Conservation (phyloP, 2,888 invertebrate species). For the Sialis fuliginosa region DNA sequence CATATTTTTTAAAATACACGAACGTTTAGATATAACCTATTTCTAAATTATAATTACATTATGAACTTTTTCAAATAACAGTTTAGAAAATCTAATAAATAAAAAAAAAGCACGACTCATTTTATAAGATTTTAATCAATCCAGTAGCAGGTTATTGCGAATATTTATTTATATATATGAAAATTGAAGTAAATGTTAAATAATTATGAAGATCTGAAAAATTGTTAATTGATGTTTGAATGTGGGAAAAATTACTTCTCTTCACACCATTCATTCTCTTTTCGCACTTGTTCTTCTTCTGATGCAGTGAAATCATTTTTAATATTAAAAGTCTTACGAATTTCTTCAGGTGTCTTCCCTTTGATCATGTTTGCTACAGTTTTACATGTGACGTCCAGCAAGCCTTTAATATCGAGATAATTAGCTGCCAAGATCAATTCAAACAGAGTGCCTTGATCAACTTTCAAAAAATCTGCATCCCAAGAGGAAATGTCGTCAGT, state of each 20-base stretch:
- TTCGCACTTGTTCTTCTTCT: conserved; percentile 96
- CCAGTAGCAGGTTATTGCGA: no score
- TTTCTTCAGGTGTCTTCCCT: conserved; percentile 94
- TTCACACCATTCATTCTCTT: conserved; percentile 90
- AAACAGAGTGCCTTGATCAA: conserved; percentile 91
- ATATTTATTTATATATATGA: no score
- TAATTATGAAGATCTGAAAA: no score
- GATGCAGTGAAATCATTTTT: conserved; percentile 91
- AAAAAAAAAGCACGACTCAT: no score
- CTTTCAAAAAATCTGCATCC: conserved; percentile 98
- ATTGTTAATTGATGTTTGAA: background rate
- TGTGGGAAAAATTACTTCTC: conserved; percentile 41
- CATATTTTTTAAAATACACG: no score
- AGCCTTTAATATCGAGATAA: conserved; percentile 87
- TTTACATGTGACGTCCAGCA: conserved; percentile 95
- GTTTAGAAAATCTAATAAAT: no score
- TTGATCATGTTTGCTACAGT: conserved; percentile 98
- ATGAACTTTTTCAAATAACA: no score
- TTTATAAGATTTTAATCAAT: no score
- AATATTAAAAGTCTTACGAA: conserved; percentile 91
- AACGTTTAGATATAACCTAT: no score
- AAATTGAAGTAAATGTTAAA: no score
- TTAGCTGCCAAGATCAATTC: conserved; percentile 94
- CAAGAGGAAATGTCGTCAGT: conserved; percentile 98
- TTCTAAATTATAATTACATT: no score